Percentiles rank a stretch among this genome's conserved stretches.
phyloP scores from a whole-genome alignment of 2,797 vertebrate species.

The Scleropages formosus region DNA sequence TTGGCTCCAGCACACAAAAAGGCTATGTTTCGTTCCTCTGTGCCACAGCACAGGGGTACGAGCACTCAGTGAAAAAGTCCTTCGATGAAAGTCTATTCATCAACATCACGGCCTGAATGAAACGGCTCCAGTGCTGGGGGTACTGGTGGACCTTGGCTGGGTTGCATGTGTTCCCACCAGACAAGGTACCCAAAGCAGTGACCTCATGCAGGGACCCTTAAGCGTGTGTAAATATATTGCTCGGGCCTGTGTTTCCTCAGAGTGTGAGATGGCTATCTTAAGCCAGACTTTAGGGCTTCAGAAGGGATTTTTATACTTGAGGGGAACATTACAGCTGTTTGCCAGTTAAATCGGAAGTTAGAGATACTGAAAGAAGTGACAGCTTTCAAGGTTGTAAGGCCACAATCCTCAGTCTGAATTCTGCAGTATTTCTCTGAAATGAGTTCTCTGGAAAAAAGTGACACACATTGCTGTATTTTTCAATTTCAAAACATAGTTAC shows the following conservation, averaged over 20 bases:
- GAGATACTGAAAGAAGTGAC: neutral
- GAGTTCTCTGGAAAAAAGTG: no score
- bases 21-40: conserved; percentile 54
- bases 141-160: neutral
- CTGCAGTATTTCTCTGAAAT: conserved; percentile 1
- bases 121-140: conserved; percentile 51
- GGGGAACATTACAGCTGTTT: conserved; percentile 17
- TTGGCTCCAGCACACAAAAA: conserved; percentile 62
- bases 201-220: conserved; percentile 24
- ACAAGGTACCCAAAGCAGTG: conserved; percentile 5
- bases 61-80: conserved; percentile 57
- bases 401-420: neutral
- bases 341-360: conserved; percentile 53
- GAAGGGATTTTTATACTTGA: neutral
- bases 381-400: no score
- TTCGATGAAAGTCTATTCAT: conserved; percentile 69
- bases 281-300: neutral
- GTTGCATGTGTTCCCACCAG: conserved; percentile 35
- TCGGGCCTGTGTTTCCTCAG: conserved; percentile 51
- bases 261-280: conserved; percentile 39
- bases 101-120: conserved; percentile 63
- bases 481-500: no score
- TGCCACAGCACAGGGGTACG: conserved; percentile 50
- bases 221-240: conserved; percentile 42
- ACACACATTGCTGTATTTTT: no score